These are phyloP conservation scores for Acrossocheilus fasciatus DNA, from an alignment of 2,797 vertebrate species.

Conservation along the genomic window DNA sequence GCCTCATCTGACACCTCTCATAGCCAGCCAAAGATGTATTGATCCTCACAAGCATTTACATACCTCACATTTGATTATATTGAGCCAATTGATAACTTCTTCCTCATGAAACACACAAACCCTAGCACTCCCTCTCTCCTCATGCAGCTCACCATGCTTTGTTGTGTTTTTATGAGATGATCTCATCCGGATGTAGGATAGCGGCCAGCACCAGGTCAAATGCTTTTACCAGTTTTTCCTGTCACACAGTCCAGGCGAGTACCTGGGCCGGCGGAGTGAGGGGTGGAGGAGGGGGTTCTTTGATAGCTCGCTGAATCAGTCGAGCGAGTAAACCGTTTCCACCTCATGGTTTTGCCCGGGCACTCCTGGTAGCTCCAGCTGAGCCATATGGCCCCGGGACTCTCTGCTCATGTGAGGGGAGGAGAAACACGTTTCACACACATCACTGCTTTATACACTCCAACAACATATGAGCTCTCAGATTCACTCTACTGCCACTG, in stretches of 20 bases:
- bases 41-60: constrained; percentile 66
- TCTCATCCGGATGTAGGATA: constrained; percentile 53
- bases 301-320: constrained; percentile 74
- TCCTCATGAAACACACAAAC: constrained; percentile 39
- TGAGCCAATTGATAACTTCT: constrained; percentile 36
- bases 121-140: constrained; percentile 8
- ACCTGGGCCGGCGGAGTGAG: background rate
- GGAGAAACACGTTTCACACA: constrained; percentile 46
- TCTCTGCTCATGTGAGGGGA: constrained; percentile 77
- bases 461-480: constrained; percentile 34
- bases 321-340: constrained; percentile 77
- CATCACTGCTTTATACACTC: constrained; percentile 30
- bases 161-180: constrained; percentile 60
- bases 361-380: constrained; percentile 69
- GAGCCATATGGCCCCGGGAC: constrained; percentile 81
- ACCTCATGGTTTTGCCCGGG: constrained; percentile 74
- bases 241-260: constrained; percentile 42
- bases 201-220: constrained; percentile 30
- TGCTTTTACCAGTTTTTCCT: constrained; percentile 53
- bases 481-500: background rate
- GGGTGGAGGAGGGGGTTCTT: constrained; percentile 47
- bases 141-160: constrained; percentile 44
- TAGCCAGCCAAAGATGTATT: constrained; percentile 10
- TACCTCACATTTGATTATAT: constrained; percentile 62
- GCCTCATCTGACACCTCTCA: constrained; percentile 17